A percentile compares a stretch with the other conserved stretches of the same genome.
phyloP scores from a whole-genome alignment of 92 coral and sea anemone species.

The Zoanthus gigantus region DNA sequence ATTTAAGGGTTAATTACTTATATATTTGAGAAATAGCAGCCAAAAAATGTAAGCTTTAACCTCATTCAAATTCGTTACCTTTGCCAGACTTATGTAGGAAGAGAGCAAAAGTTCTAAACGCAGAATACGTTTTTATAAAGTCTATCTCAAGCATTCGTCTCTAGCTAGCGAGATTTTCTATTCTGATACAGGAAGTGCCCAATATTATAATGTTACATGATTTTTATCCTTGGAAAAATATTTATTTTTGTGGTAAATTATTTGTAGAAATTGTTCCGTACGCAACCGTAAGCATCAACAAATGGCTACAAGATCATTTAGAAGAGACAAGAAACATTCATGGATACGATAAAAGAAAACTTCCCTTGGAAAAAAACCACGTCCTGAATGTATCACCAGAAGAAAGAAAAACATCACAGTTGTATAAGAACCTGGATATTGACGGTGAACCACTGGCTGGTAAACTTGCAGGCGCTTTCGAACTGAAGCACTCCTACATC shows the following conservation, averaged over 20 bases:
- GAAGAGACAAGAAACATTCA: neutral
- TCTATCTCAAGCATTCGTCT: too few relatives aligned
- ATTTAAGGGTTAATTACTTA: too few relatives aligned
- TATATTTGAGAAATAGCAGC: too few relatives aligned
- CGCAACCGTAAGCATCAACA: slow-evolving; percentile 1
- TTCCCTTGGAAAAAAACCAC: neutral
- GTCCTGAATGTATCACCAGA: neutral
- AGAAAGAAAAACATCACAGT: neutral
- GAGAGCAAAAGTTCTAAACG: too few relatives aligned
- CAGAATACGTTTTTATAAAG: too few relatives aligned
- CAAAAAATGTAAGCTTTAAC: too few relatives aligned
- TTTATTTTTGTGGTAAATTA: neutral
- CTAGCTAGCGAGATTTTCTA: too few relatives aligned
- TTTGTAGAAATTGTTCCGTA: neutral
- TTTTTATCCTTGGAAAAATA: neutral
- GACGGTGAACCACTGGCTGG: slow-evolving; percentile 25
- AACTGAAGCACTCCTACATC: slow-evolving; percentile 3
- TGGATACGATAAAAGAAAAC: neutral
- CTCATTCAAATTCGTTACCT: too few relatives aligned
- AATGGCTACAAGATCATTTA: slow-evolving; percentile 16
- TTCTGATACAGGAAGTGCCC: neutral
- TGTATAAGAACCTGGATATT: neutral
- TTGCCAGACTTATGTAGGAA: too few relatives aligned
- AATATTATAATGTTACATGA: neutral
- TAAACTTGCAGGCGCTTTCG: slow-evolving; percentile 1